Evolutionary conservation across 1,140 invertebrate species (phyloP), one percentile per base, ranked within the genome.

Genomic region (Ceratoteleas bidentatus): DNA sequence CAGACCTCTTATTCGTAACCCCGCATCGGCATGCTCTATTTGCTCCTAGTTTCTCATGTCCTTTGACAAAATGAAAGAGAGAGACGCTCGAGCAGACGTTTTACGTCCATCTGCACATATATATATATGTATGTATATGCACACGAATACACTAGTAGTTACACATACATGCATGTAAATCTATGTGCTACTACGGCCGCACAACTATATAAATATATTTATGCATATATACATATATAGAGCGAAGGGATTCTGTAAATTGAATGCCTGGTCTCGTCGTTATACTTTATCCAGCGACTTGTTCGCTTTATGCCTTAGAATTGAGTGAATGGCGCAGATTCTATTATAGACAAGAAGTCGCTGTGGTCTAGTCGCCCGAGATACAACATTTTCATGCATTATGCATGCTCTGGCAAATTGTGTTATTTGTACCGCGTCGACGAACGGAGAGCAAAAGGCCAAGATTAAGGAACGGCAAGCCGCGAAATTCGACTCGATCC

Each of bases 321-420:
- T 88, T 84, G 87, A 84, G 85, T 85, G 85, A 87, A 86, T 87
- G 85, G 88, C 84, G 77, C 81, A 91, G 90, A 91, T 91, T 91
- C 90, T 87, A 91, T 91, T 91, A 91, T 88, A 91, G 90, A 90
- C 89, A 90, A 90, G 88, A 85, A 89, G 86, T 87, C 85, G 80
- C 61, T 79, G 76, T 84, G 77, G 79, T 86, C 85, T 86, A 87
- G 86, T 78, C 80, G 84, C 60, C 84, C 81, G 82, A 85, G 73
- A 86, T 82, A 84, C 86, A 86, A 82, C 82, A 85, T 88, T 88
- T 87, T 81, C 87, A 89, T 90, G 87, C 87, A 90, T 90, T 88
- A 90, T 90, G 88, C 87, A 90, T 90, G 84, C 80, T 81, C 64
- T 75, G 87, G 87, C 88, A 89, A 90, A 90, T 90, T 89, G 88